Evolutionary conservation across 2,113 vertebrate genomes (phyloP).

Genomic region (Petroica traversi): DNA sequence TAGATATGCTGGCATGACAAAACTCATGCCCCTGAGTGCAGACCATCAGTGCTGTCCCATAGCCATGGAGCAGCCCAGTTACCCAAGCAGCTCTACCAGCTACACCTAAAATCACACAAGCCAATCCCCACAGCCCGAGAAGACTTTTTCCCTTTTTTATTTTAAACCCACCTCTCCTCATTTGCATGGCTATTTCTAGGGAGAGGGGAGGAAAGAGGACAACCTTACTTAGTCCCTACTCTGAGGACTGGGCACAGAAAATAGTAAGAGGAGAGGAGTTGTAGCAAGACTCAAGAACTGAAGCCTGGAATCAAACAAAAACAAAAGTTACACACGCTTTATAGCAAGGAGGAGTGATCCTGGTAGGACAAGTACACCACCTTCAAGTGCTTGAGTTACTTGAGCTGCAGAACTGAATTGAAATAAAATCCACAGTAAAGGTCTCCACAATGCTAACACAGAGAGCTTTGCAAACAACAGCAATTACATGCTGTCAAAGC

Average conservation of each 20-base stretch:
- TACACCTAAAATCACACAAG: background rate
- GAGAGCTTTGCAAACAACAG: background rate
- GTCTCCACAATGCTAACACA: background rate
- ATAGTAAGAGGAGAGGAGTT: background rate
- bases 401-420: background rate
- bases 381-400: background rate
- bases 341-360: background rate
- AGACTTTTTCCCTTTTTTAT: background rate
- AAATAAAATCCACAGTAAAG: background rate
- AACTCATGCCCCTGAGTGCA: background rate
- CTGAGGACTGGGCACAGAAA: background rate
- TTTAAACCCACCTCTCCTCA: background rate
- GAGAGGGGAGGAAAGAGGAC: background rate
- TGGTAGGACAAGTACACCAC: background rate
- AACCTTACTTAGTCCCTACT: background rate
- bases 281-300: background rate
- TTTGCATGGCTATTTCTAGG: background rate
- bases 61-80: background rate
- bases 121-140: background rate
- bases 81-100: background rate
- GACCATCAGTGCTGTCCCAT: background rate
- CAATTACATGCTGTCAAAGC: background rate
- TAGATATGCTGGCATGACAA: background rate
- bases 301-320: background rate
- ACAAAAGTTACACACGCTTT: background rate